Base-by-base conservation (phyloP, 1,140 invertebrate species). In the Bombus huntii region DNA sequence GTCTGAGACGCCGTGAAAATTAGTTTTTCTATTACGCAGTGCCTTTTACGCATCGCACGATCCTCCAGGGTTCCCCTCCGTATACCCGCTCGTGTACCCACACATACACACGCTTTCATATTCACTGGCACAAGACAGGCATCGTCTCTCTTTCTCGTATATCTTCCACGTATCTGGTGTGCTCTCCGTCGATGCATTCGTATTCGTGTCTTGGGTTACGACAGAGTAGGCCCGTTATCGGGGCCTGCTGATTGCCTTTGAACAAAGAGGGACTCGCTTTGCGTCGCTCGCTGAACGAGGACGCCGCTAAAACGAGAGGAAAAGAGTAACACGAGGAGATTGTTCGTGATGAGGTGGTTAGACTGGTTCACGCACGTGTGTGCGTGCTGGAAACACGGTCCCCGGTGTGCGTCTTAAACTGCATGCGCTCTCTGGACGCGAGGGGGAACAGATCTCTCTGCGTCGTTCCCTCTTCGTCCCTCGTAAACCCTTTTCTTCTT, bases 281-380 rank as follows among this genome's bases (percentile, higher is more conserved):
- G 82, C 62, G 81, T 82, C 71, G 73, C 66, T 12, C 74, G 87
- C 57, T 25, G 65, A 87, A 94, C 92, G 86, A 93, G 89, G 93
- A 94, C 83, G 83, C 79, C 62, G 86, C 81, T 87, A 89, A 81
- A 87, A 80, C 83, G 86, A 89, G 86, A 86, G 89, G 87, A 88
- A 91, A 91, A 93, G 90, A 93, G 92, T 92, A 92, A 92, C 92
- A 93, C 91, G 91, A 94, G 91, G 94, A 95, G 94, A 94, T 94
- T 94, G 93, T 93, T 94, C 93, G 91, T 93, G 94, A 94, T 94
- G 94, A 95, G 94, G 95, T 95, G 94, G 95, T 95, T 94, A 95
- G 93, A 95, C 95, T 95, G 95, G 94, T 95, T 95, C 90, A 91
- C 92, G 93, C 92, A 92, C 92, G 92, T 92, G 92, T 92, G 89